These are phyloP conservation scores for Pedicia rivosa DNA, from an alignment of 2,888 invertebrate genomes.

Conservation along the genomic window DNA sequence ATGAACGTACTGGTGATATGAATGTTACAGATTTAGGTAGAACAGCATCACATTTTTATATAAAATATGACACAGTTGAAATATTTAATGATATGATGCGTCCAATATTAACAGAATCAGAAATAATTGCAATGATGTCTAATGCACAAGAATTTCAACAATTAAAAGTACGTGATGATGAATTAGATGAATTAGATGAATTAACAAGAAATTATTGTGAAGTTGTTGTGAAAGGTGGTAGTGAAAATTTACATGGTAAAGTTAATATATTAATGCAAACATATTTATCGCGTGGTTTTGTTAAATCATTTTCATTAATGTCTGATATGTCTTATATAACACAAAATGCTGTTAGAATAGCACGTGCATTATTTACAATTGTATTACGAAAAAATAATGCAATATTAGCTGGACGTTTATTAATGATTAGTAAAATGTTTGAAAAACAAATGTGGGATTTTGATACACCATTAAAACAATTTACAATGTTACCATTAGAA, in stretches of 20 bases:
- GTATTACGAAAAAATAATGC: constrained; percentile 81
- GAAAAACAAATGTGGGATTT: constrained; percentile 84
- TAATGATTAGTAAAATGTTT: constrained; percentile 82
- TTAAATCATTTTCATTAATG: constrained; percentile 38
- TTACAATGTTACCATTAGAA: constrained; percentile 56
- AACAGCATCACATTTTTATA: constrained; percentile 95
- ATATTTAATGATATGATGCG: constrained; percentile 73
- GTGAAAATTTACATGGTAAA: constrained; percentile 85
- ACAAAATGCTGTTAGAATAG: constrained; percentile 80
- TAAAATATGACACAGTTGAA: constrained; percentile 90
- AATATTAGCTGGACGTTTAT: constrained; percentile 67
- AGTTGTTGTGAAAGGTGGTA: constrained; percentile 61
- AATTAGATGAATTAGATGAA: constrained; percentile 75
- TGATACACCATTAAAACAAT: constrained; percentile 75
- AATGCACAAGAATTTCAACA: constrained; percentile 91
- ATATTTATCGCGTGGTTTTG: constrained; percentile 63
- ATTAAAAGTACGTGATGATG: constrained; percentile 90
- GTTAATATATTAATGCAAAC: constrained; percentile 89
- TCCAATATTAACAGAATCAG: constrained; percentile 69
- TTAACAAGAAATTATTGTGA: constrained; percentile 59
- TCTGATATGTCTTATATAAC: constrained; percentile 29
- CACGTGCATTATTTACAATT: constrained; percentile 87
- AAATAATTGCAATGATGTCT: constrained; percentile 81
- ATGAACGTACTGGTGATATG: constrained; percentile 66
- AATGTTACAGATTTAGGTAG: constrained; percentile 74